Evolutionary conservation across 1,140 invertebrate species (phyloP).

Genomic region (Solenopsis invicta): DNA sequence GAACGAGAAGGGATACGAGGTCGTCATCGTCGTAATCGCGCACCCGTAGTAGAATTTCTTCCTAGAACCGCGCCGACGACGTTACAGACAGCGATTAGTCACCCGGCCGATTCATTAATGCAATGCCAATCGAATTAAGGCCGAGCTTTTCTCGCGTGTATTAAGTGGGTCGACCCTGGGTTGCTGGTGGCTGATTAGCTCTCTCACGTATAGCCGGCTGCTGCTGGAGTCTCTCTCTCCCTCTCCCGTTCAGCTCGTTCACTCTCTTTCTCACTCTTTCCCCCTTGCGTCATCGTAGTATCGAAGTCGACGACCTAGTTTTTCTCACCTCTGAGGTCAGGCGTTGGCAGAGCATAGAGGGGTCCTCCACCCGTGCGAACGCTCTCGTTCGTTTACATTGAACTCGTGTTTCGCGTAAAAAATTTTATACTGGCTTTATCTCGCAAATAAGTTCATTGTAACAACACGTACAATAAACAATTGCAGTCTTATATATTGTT

Average conservation of each 20-base stretch:
- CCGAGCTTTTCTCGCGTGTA: constrained; percentile 71
- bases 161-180: constrained; percentile 68
- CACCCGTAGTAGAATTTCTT: constrained; percentile 30
- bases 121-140: constrained; percentile 72
- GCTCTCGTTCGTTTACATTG: neutral
- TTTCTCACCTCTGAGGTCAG: constrained; percentile 27
- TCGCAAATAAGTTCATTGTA: neutral
- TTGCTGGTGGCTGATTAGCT: constrained; percentile 69
- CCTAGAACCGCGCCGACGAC: neutral
- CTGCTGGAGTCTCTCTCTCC: constrained; percentile 7
- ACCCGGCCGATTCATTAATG: constrained; percentile 63
- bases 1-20: constrained; percentile 18
- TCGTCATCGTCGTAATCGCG: neutral
- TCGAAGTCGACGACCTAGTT: constrained; percentile 61
- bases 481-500: neutral
- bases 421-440: neutral
- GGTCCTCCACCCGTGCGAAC: constrained; percentile 37
- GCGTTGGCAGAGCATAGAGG: constrained; percentile 6
- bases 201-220: constrained; percentile 15
- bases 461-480: neutral
- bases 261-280: neutral
- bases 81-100: constrained; percentile 63
- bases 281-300: constrained; percentile 57
- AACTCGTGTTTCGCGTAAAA: neutral
- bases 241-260: neutral